Evolutionary conservation across 2,888 invertebrate genomes (phyloP).

Genomic region (Pecten maximus): DNA sequence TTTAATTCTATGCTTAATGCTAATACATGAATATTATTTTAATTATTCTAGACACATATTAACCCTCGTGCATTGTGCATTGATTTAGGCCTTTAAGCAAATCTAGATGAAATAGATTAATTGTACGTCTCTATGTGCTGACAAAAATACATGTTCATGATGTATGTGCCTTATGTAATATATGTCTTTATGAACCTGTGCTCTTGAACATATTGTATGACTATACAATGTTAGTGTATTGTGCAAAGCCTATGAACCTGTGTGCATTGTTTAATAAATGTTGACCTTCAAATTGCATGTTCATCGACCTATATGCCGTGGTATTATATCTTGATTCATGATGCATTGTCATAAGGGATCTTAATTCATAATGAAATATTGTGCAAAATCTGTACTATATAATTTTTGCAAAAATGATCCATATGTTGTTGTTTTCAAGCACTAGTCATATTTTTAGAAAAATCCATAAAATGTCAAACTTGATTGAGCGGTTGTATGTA

Average conservation of each 20-base stretch:
- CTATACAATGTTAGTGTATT: too few species aligned
- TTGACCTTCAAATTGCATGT: neutral
- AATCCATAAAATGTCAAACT: conserved; percentile 10
- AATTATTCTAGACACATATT: too few species aligned
- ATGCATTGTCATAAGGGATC: neutral
- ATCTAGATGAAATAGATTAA: too few species aligned
- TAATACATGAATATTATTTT: too few species aligned
- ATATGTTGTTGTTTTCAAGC: neutral
- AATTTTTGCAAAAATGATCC: neutral
- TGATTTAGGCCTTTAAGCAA: too few species aligned
- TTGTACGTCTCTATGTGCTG: too few species aligned
- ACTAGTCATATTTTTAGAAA: neutral
- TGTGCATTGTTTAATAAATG: neutral
- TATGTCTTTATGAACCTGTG: neutral
- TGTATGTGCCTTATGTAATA: too few species aligned
- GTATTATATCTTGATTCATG: neutral
- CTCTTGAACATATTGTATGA: too few species aligned
- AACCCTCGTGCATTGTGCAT: too few species aligned
- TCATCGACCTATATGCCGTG: neutral
- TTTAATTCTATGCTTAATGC: too few species aligned
- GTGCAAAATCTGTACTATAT: neutral
- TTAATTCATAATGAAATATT: neutral
- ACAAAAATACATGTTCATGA: too few species aligned
- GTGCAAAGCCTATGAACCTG: too few species aligned
- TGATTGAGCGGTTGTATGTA: neutral